A percentile compares a stretch with the other conserved stretches of the same genome.
Evolutionary conservation across 2,113 vertebrate species (phyloP).

Genomic region (Mohoua ochrocephala): DNA sequence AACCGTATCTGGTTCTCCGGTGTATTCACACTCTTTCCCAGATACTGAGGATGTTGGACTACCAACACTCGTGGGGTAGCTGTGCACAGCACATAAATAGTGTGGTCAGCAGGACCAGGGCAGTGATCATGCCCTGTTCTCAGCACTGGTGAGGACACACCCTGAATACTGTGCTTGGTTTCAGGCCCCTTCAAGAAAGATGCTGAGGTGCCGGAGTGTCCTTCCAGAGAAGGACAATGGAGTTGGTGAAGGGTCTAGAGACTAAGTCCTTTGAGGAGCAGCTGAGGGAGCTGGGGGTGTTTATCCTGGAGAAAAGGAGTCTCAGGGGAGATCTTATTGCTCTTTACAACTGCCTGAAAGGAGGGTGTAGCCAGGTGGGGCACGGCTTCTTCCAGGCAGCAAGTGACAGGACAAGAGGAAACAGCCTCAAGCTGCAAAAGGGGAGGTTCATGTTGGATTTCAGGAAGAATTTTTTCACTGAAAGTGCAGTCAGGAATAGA

Average conservation of each 20-base stretch:
- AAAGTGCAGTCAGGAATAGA: fast-evolving
- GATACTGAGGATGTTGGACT: not conserved
- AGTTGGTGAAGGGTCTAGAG: not conserved
- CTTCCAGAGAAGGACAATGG: fast-evolving
- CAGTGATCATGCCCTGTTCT: not conserved
- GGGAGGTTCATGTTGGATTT: not conserved
- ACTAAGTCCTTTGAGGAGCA: not conserved
- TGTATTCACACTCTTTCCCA: not conserved
- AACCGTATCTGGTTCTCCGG: not conserved
- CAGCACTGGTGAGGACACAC: not conserved
- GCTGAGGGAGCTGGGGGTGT: not conserved
- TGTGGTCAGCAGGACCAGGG: not conserved
- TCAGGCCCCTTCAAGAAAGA: not conserved
- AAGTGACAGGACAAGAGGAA: not conserved
- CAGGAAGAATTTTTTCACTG: not conserved
- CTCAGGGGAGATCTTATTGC: not conserved
- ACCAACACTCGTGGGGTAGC: not conserved
- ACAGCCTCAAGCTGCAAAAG: not conserved
- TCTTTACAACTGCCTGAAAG: not conserved
- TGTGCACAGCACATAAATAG: not conserved
- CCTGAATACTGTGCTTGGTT: fast-evolving
- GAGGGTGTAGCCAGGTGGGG: not conserved
- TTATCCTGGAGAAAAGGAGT: not conserved
- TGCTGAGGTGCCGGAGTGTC: not conserved
- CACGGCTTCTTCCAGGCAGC: fast-evolving